Evolutionary conservation across 2,113 vertebrate genomes (phyloP), one percentile per base, ranked within the genome.

Genomic region (Microcebus tavaratra): DNA sequence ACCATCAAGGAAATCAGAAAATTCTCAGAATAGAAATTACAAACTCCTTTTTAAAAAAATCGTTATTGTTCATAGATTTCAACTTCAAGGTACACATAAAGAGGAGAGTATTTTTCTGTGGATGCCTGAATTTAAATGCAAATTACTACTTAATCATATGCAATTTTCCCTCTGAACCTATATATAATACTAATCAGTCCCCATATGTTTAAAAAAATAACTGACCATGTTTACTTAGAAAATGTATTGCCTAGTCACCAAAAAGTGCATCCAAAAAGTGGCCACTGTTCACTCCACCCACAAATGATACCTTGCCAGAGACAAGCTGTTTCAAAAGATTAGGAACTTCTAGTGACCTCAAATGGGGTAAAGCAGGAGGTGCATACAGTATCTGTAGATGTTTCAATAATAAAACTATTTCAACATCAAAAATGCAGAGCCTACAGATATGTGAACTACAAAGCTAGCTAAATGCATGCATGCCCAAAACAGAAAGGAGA

Each of bases 1-100:
- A 72, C 70, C 94, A 87, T 87, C 72, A 90, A 96, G 61, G 27
- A 91, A 90, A 95, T 68, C 48, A 92, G 80, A 96, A 93, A 92
- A 93, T 72, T 83, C 81, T 95, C 88, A 88, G 85, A 95, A 97
- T 6, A 91, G n/a, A 39, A 80, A 93, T 21, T 84, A 59, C 6
- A 95, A 87, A 50, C 29, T 13, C 1, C 10, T 92, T 65, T 81
- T 90, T 93, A 13, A 20, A n/a, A 14, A 36, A 79, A 11, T 31
- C 83, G 34, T 72, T 96, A 91, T 34, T 93, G 42, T 97, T 90
- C 48, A 85, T 67, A 53, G 50, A 81, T 93, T 97, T 73, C 95
- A 97, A 96, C 89, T 90, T 81, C 72, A 55, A 42, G 29, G 68
- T 67, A 82, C 65, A 65, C 15, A 90, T 81, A 81, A 93, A 18